A percentile compares a stretch with the other conserved stretches of the same genome.
phyloP scores from a whole-genome alignment of 1,140 invertebrate species.

The Neodiprion virginianus region DNA sequence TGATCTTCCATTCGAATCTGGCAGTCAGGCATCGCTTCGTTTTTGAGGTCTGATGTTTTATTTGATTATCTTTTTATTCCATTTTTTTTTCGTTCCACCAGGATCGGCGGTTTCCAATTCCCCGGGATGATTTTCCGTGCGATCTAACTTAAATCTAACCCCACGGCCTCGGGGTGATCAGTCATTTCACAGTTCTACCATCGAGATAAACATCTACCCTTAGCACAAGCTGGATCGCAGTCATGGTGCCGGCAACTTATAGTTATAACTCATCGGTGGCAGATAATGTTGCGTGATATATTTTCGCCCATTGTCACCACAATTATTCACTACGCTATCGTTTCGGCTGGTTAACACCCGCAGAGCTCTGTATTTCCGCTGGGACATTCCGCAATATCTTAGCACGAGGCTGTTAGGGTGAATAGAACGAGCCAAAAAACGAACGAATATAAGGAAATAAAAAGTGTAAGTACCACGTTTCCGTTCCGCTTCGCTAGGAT shows the following conservation, averaged over 20 bases:
- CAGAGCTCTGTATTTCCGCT: constrained; percentile 41
- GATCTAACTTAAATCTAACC: constrained; percentile 31
- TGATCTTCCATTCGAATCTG: no score
- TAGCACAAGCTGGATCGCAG: constrained; percentile 10
- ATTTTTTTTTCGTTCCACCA: constrained; percentile 15
- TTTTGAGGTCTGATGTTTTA: no score
- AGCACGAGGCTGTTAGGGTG: not conserved
- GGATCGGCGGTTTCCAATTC: constrained; percentile 20
- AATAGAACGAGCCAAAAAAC: not conserved
- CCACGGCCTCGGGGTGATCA: constrained; percentile 50
- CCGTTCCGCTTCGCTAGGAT: constrained; percentile 26
- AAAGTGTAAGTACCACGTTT: constrained; percentile 30
- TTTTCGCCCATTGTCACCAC: constrained; percentile 51
- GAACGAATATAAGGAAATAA: not conserved
- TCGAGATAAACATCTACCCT: constrained; percentile 48
- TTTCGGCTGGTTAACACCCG: constrained; percentile 28
- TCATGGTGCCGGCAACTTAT: constrained; percentile 29
- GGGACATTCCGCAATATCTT: constrained; percentile 33
- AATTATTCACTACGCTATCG: constrained; percentile 60
- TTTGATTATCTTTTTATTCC: no score
- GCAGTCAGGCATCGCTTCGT: no score
- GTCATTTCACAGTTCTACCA: constrained; percentile 43
- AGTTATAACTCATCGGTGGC: constrained; percentile 49
- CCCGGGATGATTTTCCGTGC: constrained; percentile 30
- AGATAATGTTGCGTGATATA: constrained; percentile 54